phyloP scores from a whole-genome alignment of 2,113 vertebrate genomes.

The Panurus biarmicus region DNA sequence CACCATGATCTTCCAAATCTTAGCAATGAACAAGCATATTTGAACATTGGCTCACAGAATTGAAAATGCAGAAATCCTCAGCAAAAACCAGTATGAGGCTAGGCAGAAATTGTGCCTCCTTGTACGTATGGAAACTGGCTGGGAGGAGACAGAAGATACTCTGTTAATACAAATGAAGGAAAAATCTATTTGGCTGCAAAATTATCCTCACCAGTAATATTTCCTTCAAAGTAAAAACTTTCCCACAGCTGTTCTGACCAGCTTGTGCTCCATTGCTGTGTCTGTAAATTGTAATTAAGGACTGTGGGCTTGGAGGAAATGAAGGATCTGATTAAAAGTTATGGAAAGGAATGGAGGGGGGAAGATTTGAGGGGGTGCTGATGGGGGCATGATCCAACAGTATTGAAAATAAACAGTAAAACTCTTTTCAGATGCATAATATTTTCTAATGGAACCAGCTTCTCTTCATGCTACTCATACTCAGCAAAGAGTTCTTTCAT shows the following conservation, averaged over 20 bases:
- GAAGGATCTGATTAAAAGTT: conserved; percentile 39
- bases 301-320: conserved; percentile 34
- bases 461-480: not conserved
- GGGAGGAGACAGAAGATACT: not conserved
- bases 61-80: not conserved
- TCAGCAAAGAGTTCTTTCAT: not conserved
- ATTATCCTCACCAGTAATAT: not conserved
- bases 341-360: not conserved
- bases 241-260: conserved; percentile 49
- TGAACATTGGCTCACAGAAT: not conserved
- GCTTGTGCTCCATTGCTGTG: not conserved
- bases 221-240: not conserved
- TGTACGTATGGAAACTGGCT: not conserved
- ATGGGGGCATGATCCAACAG: not conserved
- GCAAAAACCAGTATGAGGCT: not conserved
- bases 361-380: not conserved
- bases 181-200: not conserved
- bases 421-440: not conserved
- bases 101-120: not conserved
- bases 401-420: conserved; percentile 13
- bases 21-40: not conserved
- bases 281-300: conserved; percentile 61
- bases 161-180: not conserved
- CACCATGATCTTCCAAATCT: not conserved
- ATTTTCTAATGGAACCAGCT: not conserved